Evolutionary conservation across 2,888 invertebrate species (phyloP), one percentile per base, ranked within the genome.

Genomic region (Tenthredo scrophulariae): DNA sequence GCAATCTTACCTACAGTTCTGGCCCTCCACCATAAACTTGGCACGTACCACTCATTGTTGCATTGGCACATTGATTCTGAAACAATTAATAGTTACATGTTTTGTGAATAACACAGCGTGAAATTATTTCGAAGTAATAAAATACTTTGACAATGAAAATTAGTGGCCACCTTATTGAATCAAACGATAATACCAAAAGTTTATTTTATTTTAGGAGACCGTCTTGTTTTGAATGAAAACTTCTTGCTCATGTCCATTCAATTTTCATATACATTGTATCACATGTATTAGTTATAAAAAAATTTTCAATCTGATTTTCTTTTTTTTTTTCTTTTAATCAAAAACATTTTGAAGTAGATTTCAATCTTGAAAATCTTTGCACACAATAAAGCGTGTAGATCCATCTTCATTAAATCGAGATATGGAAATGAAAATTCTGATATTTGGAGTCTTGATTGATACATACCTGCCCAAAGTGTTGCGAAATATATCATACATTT

Each of bases 381-480:
- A 62, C 79, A 26, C 40, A 37, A 62, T 9, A 80, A 40, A 62
- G 7, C 9, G 22, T 62, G 22, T 58, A 33, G 40, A 62, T 37
- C 7, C 37, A 33, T 62, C 22, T 80, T 80, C 29, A 62, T 37
- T 22, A n/a, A 77, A 46, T 54, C 50, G 29, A 77, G 18, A 84
- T 26, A 37, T 37, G 22, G 72, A 86, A 85, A 50, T 79, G 85
- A 50, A 58, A 85, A 82, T 85, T 85, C 82, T 70, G 82, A 84
- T 79, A 88, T 87, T 65, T 88, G 89, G 54, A 86, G 87, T 88
- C 89, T 88, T 86, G 89, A 90, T 86, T 88, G 88, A 15, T 86
- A 85, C 87, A 86, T 72, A 87, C 86, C 70, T 88, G 88, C 84
- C 87, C 87, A 80, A 88, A 86, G 79, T 88, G 87, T 85, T 86